Evolutionary conservation across 1,140 invertebrate genomes (phyloP).

Genomic region (Habropoda laboriosa): DNA sequence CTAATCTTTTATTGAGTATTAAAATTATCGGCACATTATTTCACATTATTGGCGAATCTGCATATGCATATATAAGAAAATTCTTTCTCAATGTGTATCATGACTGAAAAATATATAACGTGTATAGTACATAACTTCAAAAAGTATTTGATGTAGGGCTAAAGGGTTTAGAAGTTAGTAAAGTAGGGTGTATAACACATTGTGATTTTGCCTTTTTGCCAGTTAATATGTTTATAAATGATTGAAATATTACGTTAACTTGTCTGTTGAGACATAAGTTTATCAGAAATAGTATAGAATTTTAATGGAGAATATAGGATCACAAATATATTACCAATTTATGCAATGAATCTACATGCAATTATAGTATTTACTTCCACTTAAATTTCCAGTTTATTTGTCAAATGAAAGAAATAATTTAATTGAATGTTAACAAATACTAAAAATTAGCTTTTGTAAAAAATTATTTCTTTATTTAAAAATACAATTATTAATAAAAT

Average conservation of each 20-base stretch:
- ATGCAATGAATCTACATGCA: slow-evolving; percentile 1
- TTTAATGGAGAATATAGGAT: neutral
- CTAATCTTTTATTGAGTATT: neutral
- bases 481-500: neutral
- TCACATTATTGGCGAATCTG: neutral
- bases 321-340: slow-evolving; percentile 4
- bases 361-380: slow-evolving; percentile 4
- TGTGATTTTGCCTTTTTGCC: slow-evolving; percentile 12
- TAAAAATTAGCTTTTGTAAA: neutral
- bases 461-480: slow-evolving; percentile 3
- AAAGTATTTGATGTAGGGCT: slow-evolving; percentile 32
- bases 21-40: neutral
- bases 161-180: slow-evolving; percentile 33
- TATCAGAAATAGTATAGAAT: neutral
- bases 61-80: neutral
- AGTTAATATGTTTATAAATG: slow-evolving; percentile 10
- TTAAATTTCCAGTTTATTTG: neutral
- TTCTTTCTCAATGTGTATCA: slow-evolving; percentile 13
- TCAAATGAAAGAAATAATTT: neutral
- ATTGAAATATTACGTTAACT: slow-evolving; percentile 21
- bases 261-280: neutral
- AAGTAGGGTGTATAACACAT: slow-evolving; percentile 7
- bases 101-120: slow-evolving; percentile 21
- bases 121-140: slow-evolving; percentile 2
- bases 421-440: neutral